These are phyloP conservation scores for Antidorcas marsupialis DNA, from an alignment of 2,113 vertebrate genomes.

Conservation along the genomic window DNA sequence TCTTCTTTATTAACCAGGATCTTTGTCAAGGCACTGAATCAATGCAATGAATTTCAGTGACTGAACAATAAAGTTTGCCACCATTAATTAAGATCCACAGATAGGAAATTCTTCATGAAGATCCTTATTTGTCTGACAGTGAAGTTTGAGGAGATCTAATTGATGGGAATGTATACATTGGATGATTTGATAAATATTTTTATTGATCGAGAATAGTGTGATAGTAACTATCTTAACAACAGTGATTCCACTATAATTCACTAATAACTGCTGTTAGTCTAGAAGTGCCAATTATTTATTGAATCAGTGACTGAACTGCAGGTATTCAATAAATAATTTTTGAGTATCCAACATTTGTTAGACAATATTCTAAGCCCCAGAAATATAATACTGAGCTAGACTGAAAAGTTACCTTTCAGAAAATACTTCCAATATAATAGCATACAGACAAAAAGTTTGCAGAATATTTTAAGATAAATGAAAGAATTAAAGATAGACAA, in stretches of 20 bases:
- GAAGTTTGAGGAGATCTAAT: neutral
- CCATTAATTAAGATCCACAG: slow-evolving; percentile 2
- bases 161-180: neutral
- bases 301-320: neutral
- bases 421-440: neutral
- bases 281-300: neutral
- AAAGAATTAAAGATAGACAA: neutral
- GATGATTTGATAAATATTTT: slow-evolving; percentile 8
- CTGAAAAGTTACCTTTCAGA: neutral
- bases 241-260: neutral
- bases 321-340: neutral
- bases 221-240: neutral
- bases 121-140: slow-evolving; percentile 17
- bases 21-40: neutral
- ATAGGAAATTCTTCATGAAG: neutral
- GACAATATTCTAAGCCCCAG: neutral
- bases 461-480: neutral
- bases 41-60: slow-evolving; percentile 1
- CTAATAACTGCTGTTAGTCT: neutral
- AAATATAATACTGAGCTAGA: neutral
- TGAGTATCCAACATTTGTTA: neutral
- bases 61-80: neutral
- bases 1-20: neutral
- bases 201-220: neutral
- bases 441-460: neutral